Evolutionary conservation across 2,113 vertebrate species (phyloP).

Genomic region (Grantiella picta): DNA sequence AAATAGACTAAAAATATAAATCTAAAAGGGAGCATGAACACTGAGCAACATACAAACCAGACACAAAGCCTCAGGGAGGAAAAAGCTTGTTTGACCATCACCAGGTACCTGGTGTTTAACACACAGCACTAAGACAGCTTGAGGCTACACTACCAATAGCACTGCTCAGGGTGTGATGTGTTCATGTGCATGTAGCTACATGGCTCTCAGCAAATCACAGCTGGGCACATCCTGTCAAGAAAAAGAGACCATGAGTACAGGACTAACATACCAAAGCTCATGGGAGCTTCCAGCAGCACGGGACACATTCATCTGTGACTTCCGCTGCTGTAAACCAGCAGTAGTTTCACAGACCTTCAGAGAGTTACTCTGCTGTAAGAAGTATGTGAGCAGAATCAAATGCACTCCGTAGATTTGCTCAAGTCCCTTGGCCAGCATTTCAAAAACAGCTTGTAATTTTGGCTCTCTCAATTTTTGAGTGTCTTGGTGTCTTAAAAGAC

Average conservation of each 20-base stretch:
- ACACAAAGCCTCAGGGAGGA: not conserved
- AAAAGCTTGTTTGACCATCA: not conserved
- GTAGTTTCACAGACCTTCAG: not conserved
- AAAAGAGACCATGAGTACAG: not conserved
- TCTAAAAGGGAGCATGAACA: not conserved
- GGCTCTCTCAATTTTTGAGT: not conserved
- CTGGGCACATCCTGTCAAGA: not conserved
- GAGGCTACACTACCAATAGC: not conserved
- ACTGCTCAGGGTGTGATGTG: not conserved
- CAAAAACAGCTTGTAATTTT: slow-evolving; percentile 53
- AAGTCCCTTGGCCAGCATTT: not conserved
- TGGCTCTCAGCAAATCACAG: slow-evolving; percentile 1
- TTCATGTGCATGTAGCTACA: not conserved
- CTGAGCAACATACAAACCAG: not conserved
- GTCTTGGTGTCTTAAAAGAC: not conserved
- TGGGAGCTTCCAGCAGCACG: not conserved
- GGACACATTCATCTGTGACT: not conserved
- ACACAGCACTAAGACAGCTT: not conserved
- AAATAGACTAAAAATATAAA: not conserved
- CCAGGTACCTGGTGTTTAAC: not conserved
- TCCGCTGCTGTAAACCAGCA: not conserved
- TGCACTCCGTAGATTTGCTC: not conserved
- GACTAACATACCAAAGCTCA: not conserved
- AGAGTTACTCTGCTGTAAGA: not conserved
- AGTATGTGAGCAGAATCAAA: not conserved